Evolutionary conservation across 2,888 invertebrate genomes (phyloP).

Genomic region (Amphipyra berbera): DNA sequence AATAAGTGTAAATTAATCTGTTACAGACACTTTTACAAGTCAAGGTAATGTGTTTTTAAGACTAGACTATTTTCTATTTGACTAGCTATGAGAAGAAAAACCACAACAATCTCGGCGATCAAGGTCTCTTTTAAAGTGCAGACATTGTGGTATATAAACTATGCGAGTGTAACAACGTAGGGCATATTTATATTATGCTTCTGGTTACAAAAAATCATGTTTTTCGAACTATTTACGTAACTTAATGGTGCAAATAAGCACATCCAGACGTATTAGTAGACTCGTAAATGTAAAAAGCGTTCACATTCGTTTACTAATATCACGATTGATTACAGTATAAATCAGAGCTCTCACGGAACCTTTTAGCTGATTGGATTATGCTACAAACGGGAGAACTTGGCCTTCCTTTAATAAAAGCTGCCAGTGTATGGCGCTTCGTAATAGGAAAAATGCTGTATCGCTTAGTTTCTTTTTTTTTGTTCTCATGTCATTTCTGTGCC

Average conservation of each 20-base stretch:
- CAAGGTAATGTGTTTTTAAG: too few relatives aligned
- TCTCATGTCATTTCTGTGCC: conserved; percentile 15
- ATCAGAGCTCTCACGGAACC: conserved; percentile 52
- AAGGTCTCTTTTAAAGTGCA: too few relatives aligned
- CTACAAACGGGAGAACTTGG: conserved; percentile 54
- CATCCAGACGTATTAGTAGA: conserved; percentile 14
- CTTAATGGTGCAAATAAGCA: conserved; percentile 18
- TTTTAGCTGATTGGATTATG: conserved; percentile 62
- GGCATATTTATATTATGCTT: too few relatives aligned
- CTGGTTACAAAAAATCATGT: not conserved
- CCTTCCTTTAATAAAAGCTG: conserved; percentile 49
- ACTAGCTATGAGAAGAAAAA: too few relatives aligned
- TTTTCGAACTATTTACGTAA: conserved; percentile 2
- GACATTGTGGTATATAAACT: too few relatives aligned
- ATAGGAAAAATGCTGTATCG: conserved; percentile 53
- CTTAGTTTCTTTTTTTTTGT: conserved; percentile 29
- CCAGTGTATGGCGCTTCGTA: conserved; percentile 39
- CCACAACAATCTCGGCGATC: too few relatives aligned
- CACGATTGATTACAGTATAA: conserved; percentile 59
- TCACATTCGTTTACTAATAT: conserved; percentile 53
- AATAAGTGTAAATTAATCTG: too few relatives aligned
- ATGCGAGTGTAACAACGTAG: too few relatives aligned
- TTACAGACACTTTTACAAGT: too few relatives aligned
- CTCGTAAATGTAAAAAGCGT: conserved; percentile 47
- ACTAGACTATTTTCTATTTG: too few relatives aligned